Evolutionary conservation across 2,797 vertebrate species (phyloP).

Genomic region (Australoheros facetus): DNA sequence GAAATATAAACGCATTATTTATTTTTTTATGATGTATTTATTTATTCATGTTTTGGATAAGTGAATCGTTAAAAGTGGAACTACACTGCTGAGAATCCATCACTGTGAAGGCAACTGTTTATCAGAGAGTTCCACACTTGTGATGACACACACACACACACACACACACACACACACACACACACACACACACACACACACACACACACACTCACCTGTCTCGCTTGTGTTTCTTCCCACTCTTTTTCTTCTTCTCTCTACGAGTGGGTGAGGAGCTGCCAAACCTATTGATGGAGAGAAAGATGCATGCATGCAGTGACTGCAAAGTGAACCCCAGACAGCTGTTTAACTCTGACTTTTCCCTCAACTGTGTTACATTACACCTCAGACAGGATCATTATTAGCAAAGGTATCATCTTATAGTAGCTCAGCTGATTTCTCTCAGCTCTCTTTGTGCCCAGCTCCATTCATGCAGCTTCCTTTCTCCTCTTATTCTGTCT

Average conservation of each 20-base stretch:
- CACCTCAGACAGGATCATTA: slow-evolving; percentile 6
- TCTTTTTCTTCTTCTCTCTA: slow-evolving; percentile 94
- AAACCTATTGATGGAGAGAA: slow-evolving; percentile 77
- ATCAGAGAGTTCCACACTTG: slow-evolving; percentile 20
- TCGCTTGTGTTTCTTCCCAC: slow-evolving; percentile 93
- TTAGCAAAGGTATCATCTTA: slow-evolving; percentile 16
- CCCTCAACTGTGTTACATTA: background rate
- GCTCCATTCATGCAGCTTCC: slow-evolving; percentile 12
- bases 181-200: background rate
- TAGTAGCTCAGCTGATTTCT: slow-evolving; percentile 6
- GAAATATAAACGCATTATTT: background rate
- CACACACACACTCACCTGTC: slow-evolving; percentile 85
- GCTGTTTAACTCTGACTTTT: slow-evolving; percentile 6
- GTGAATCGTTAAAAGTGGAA: background rate
- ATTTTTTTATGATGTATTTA: background rate
- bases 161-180: background rate
- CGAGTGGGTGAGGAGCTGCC: slow-evolving; percentile 91
- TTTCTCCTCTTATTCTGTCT: background rate
- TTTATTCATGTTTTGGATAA: background rate
- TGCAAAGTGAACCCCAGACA: slow-evolving; percentile 18
- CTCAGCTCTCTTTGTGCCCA: slow-evolving; percentile 7
- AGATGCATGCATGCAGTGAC: slow-evolving; percentile 16
- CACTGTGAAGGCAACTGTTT: background rate
- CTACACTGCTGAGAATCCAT: background rate
- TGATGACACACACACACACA: background rate